These are phyloP conservation scores for Drosophila nigromelanica DNA, from an alignment of 1,140 invertebrate genomes.

Conservation along the genomic window DNA sequence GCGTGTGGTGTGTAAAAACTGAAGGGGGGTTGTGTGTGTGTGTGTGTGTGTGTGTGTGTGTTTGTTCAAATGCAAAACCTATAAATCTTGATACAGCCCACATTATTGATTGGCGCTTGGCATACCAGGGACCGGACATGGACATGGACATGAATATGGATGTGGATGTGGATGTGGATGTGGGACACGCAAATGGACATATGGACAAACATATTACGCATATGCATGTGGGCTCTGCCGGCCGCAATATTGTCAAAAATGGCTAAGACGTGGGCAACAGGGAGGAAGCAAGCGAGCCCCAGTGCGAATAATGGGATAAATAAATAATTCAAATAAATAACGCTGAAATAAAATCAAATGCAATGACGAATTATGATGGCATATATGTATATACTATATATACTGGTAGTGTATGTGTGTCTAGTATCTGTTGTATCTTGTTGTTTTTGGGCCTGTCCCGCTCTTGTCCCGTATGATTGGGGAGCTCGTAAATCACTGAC, in stretches of 20 bases:
- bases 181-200: constrained; percentile 74
- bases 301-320: constrained; percentile 70
- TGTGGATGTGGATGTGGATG: not conserved
- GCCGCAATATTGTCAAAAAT: constrained; percentile 19
- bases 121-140: constrained; percentile 11
- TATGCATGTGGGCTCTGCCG: constrained; percentile 45
- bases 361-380: constrained; percentile 78
- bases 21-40: constrained; percentile 12
- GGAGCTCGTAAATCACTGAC: constrained; percentile 76
- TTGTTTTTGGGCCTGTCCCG: constrained; percentile 26
- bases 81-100: constrained; percentile 83
- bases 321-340: constrained; percentile 82
- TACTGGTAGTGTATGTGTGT: too few relatives aligned
- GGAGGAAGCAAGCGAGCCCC: not conserved
- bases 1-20: constrained; percentile 9
- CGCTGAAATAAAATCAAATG: constrained; percentile 79
- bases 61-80: constrained; percentile 63
- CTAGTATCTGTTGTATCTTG: constrained; percentile 13
- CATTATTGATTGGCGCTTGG: constrained; percentile 78
- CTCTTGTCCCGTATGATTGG: constrained; percentile 70
- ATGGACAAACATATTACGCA: constrained; percentile 58
- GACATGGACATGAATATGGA: constrained; percentile 9
- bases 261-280: too few relatives aligned
- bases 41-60: constrained; percentile 31
- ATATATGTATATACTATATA: too few relatives aligned